These are phyloP conservation scores for Oxyscelio sp. DNA, from an alignment of 2,888 invertebrate species.

Conservation along the genomic window DNA sequence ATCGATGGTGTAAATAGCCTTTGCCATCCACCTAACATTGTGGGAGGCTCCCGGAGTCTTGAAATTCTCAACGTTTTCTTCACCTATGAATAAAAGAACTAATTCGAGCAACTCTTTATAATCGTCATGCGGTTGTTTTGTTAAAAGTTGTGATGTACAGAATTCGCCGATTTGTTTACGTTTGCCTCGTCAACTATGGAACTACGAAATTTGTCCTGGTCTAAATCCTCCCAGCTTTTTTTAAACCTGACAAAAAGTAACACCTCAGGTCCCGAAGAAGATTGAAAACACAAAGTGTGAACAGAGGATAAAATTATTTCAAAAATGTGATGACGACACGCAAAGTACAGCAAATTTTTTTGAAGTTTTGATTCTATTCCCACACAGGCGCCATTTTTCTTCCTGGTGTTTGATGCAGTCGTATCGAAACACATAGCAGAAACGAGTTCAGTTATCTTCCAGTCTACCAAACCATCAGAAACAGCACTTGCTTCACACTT, in stretches of 20 bases:
- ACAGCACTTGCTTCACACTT: background rate
- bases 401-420: background rate
- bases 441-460: background rate
- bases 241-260: background rate
- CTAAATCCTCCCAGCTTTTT: background rate
- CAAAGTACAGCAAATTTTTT: slow-evolving; percentile 75
- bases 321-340: slow-evolving; percentile 79
- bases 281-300: slow-evolving; percentile 1
- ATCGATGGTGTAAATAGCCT: no score
- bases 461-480: background rate
- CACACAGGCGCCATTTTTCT: slow-evolving; percentile 5
- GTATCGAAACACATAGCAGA: slow-evolving; percentile 7
- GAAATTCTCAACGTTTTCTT: no score
- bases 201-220: no score
- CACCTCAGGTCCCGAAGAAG: background rate
- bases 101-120: no score
- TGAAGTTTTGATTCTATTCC: slow-evolving; percentile 75
- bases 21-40: no score
- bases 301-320: slow-evolving; percentile 60
- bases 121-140: no score
- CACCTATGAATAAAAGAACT: no score
- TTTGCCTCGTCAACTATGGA: no score
- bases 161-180: no score
- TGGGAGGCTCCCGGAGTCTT: no score
- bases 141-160: no score